These are phyloP conservation scores for Scolanthus callimorphus DNA, from an alignment of 92 coral and sea anemone species.

Conservation along the genomic window DNA sequence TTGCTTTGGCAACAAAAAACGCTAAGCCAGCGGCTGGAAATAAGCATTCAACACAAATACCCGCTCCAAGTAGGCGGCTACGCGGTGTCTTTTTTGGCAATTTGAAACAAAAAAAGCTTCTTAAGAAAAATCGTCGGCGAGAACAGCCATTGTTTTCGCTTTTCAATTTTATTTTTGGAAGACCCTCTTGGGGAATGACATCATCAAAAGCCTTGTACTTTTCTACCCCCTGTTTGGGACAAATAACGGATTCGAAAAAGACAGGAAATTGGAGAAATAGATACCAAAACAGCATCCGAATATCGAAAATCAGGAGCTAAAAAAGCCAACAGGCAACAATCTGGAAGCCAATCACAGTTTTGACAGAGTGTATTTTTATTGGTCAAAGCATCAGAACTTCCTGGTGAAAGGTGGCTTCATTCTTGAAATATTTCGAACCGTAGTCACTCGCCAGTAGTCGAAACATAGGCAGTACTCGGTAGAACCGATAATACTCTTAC, in stretches of 20 bases:
- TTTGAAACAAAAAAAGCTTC: not conserved
- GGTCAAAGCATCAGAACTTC: too few species aligned
- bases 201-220: too few species aligned
- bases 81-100: slow-evolving; percentile 1
- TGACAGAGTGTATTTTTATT: too few species aligned
- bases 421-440: too few species aligned
- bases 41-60: not conserved
- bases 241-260: not conserved
- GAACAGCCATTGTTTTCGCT: not conserved
- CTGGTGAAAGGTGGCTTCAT: too few species aligned
- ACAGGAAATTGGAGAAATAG: not conserved
- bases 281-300: too few species aligned
- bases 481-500: too few species aligned
- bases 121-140: not conserved
- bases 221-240: not conserved
- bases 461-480: too few species aligned
- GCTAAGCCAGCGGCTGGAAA: not conserved
- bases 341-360: too few species aligned
- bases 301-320: too few species aligned
- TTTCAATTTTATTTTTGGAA: not conserved
- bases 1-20: slow-evolving; percentile 25
- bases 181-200: not conserved
- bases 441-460: too few species aligned
- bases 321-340: too few species aligned
- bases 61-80: slow-evolving; percentile 9